These are phyloP conservation scores for Drosophila falleni DNA, from an alignment of 2,888 invertebrate species.

Conservation along the genomic window DNA sequence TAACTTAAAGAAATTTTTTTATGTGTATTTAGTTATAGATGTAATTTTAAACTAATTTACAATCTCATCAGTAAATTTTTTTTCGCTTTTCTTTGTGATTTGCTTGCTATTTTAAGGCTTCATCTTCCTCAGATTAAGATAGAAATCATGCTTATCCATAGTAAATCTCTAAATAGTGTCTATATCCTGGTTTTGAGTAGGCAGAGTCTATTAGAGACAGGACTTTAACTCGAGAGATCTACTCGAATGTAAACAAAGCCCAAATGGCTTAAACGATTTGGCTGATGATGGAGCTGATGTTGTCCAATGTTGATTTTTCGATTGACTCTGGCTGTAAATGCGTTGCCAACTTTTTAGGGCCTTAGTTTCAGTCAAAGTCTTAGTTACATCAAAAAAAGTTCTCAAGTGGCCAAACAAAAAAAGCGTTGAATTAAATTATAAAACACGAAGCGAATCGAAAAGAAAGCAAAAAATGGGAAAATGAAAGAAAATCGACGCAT, in stretches of 20 bases:
- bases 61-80: no score
- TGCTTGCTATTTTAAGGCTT: neutral
- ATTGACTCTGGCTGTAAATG: slow-evolving; percentile 43
- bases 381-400: slow-evolving; percentile 52
- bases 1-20: no score
- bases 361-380: slow-evolving; percentile 45
- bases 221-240: slow-evolving; percentile 11
- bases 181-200: neutral
- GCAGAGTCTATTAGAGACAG: slow-evolving; percentile 9
- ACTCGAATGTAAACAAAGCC: slow-evolving; percentile 43
- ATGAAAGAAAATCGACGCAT: slow-evolving; percentile 39
- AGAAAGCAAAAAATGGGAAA: slow-evolving; percentile 32
- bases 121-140: neutral
- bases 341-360: slow-evolving; percentile 38
- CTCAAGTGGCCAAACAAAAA: slow-evolving; percentile 56
- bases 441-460: slow-evolving; percentile 37
- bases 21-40: no score
- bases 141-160: neutral
- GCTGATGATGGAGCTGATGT: slow-evolving; percentile 22
- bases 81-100: neutral
- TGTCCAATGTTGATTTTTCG: slow-evolving; percentile 51
- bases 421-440: slow-evolving; percentile 69
- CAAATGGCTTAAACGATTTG: slow-evolving; percentile 58
- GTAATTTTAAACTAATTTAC: no score
- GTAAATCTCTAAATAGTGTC: slow-evolving; percentile 10